Base-by-base conservation (phyloP, 2,113 vertebrate genomes). In the Baryphthengus martii region DNA sequence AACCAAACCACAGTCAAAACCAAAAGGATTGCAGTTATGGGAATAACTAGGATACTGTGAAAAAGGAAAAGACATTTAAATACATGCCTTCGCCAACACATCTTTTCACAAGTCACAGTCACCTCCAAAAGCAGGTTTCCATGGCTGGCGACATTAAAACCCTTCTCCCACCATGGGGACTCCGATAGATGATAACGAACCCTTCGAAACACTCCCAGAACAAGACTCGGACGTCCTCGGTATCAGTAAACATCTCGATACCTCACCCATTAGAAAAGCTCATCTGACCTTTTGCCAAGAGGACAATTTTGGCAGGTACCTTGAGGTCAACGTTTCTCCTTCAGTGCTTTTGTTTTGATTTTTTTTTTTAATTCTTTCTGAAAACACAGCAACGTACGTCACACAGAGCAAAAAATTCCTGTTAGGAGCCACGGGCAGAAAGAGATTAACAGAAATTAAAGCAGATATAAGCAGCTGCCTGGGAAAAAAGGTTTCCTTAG, bases 181-280 rank as follows among this genome's bases (percentile, higher is more conserved):
- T 3, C 52, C 4, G 20, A 35, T 20, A 8, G 7, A 35, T 10
- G 29, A 26, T 0, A 7, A 3, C 2, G 2, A 37, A 37, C 10
- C 63, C 80, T 20, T 16, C 0, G 0, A 5, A 53, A 10, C 0
- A 2, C 90, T 67, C 73, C 61, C 77, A 52, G 45, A 45, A 62
- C 13, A 1, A 26, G 78, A 18, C 76, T 3, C 0, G 1, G 74
- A 20, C 5, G 13, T 4, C 67, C 70, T 20, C 77, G 6, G 75
- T 2, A 16, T 0, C 0, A 0, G 47, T 15, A 25, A 44, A 5
- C 0, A 1, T 14, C 79, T 49, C 89, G 24, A 7, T 3, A 70
- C 40, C 78, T 45, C 77, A 55, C 71, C 78, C 44, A 3, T 2
- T 1, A 37, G 4, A 29, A 8, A 35, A 67, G 24, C 49, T 52